Conservation (phyloP, 2,113 vertebrate genomes). For the Melanostigma gelatinosum region DNA sequence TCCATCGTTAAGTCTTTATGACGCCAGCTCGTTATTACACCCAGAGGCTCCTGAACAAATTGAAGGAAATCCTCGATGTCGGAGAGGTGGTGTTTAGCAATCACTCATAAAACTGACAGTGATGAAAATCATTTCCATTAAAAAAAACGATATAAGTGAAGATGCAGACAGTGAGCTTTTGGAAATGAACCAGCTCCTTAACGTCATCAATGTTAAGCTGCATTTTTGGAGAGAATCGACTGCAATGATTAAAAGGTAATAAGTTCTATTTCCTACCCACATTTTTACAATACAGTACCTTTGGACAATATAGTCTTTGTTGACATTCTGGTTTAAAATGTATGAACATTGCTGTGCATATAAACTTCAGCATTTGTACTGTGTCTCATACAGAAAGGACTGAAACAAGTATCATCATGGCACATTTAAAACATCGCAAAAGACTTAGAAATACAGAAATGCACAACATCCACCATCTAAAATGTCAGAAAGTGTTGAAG, state of each 20-base stretch:
- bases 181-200: background rate
- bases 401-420: background rate
- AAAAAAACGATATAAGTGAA: too few relatives aligned
- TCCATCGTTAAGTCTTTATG: background rate
- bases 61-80: background rate
- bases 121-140: background rate
- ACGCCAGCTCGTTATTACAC: constrained; percentile 2
- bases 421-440: background rate
- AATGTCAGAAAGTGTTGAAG: background rate
- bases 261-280: background rate
- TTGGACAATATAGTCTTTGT: background rate
- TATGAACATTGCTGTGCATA: background rate
- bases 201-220: background rate
- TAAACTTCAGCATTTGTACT: background rate
- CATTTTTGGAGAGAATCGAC: background rate
- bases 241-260: background rate
- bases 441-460: background rate
- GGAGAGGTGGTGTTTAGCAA: background rate
- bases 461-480: background rate
- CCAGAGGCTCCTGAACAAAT: background rate
- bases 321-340: background rate
- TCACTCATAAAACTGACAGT: background rate
- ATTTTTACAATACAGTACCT: background rate
- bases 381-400: background rate
- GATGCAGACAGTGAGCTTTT: background rate